Conservation (phyloP, 2,797 vertebrate species). For the Strix occidentalis region DNA sequence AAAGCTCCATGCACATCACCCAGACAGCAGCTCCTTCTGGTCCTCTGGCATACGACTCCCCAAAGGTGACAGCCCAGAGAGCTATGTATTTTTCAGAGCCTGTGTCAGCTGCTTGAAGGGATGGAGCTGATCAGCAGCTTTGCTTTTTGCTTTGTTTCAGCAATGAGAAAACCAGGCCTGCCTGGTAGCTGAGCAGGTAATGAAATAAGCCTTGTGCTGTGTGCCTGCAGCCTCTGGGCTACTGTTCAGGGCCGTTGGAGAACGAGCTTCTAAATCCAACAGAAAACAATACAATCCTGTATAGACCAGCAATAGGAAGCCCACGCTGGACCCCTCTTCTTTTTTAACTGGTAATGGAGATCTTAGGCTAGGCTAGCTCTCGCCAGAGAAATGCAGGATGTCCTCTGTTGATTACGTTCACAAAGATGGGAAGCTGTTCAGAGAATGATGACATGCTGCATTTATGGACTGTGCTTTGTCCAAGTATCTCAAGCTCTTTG, state of each 20-base stretch:
- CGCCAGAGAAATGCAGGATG: background rate
- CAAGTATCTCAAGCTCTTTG: background rate
- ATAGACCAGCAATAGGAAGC: background rate
- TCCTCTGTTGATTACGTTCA: background rate
- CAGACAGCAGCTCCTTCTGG: background rate
- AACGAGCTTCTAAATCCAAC: background rate
- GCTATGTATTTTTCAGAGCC: background rate
- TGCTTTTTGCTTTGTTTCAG: background rate
- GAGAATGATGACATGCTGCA: background rate
- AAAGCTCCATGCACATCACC: background rate
- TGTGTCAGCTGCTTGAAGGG: background rate
- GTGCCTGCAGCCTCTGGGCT: background rate
- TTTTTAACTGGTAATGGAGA: background rate
- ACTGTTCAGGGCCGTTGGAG: rapidly evolving
- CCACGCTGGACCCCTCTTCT: background rate
- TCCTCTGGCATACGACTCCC: background rate
- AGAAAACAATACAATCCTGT: background rate
- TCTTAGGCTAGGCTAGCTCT: background rate
- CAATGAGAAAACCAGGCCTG: background rate
- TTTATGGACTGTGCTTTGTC: rapidly evolving
- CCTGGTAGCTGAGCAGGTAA: background rate
- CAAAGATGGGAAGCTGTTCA: slow-evolving; percentile 4
- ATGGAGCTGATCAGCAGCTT: background rate
- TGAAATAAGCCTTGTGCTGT: background rate
- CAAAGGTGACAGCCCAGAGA: background rate